Percentiles rank a stretch among this genome's conserved stretches.
Conservation (phyloP, 2,888 invertebrate species). For the Drosophila rubida region DNA sequence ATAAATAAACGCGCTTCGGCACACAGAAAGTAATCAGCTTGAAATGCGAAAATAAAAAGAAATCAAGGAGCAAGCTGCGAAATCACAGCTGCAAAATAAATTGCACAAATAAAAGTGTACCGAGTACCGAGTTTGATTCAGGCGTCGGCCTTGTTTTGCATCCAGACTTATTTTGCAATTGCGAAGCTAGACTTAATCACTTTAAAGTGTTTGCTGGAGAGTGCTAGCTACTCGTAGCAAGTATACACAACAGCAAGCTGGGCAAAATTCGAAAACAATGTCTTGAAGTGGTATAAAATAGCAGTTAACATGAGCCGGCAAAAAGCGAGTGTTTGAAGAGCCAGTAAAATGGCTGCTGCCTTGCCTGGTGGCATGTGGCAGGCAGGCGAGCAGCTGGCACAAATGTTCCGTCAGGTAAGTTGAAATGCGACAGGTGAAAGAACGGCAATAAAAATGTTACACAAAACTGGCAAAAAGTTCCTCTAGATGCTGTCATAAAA, state of each 20-base stretch:
- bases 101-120: background rate
- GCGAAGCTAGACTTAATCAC: background rate
- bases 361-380: constrained; percentile 18
- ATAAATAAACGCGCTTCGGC: background rate
- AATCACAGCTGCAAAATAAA: background rate
- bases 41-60: background rate
- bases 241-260: too few species aligned
- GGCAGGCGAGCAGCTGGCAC: constrained; percentile 26
- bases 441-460: constrained; percentile 56
- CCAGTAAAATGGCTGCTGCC: constrained; percentile 27
- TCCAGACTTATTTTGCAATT: background rate
- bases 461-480: constrained; percentile 35
- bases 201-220: constrained; percentile 5
- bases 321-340: constrained; percentile 14
- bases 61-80: background rate
- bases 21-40: constrained; percentile 8
- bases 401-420: constrained; percentile 36
- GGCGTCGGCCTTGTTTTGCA: background rate
- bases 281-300: constrained; percentile 19
- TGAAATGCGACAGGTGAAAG: constrained; percentile 38
- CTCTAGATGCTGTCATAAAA: constrained; percentile 6
- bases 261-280: background rate
- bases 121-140: background rate
- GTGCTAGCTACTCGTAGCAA: too few species aligned
- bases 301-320: constrained; percentile 12